These are phyloP conservation scores for Sanderia malayensis DNA, from an alignment of 30 jellyfish, hydroid and myxozoan species.

Conservation along the genomic window DNA sequence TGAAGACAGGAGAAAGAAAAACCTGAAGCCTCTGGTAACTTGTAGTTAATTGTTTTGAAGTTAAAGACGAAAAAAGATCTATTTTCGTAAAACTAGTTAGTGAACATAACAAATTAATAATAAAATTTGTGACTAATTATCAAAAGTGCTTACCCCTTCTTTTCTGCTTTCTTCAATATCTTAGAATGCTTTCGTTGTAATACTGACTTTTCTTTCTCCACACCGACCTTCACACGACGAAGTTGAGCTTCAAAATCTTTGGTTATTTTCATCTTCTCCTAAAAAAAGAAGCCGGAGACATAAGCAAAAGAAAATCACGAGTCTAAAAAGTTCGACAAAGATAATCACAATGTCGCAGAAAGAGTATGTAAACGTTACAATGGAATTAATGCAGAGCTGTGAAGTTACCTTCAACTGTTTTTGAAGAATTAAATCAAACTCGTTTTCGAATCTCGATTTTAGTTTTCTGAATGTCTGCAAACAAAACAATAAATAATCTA, in stretches of 20 bases:
- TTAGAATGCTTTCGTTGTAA: conserved; percentile 74
- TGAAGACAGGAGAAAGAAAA: too few relatives aligned
- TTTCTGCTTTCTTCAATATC: conserved; percentile 79
- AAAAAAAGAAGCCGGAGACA: not conserved
- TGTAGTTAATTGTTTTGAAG: too few relatives aligned
- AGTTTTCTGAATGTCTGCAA: conserved; percentile 64
- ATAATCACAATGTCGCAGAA: too few relatives aligned
- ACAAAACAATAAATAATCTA: not conserved
- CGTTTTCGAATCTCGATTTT: conserved; percentile 64
- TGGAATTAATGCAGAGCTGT: too few relatives aligned
- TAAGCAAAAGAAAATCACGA: too few relatives aligned
- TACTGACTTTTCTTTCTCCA: conserved; percentile 75
- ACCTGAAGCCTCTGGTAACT: too few relatives aligned
- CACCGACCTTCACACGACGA: conserved; percentile 36
- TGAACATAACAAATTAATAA: too few relatives aligned
- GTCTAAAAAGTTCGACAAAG: too few relatives aligned
- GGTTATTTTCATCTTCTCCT: conserved; percentile 63
- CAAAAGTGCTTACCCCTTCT: conserved; percentile 59
- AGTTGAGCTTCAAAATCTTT: conserved; percentile 82
- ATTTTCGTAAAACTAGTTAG: too few relatives aligned
- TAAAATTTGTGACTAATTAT: too few relatives aligned
- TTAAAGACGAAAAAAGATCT: too few relatives aligned
- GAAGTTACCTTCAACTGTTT: conserved; percentile 83
- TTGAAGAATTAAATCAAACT: conserved; percentile 63
- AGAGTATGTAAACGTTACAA: too few relatives aligned